phyloP scores from a whole-genome alignment of 64 coral and sea anemone genomes.

The Montipora efflorescens region DNA sequence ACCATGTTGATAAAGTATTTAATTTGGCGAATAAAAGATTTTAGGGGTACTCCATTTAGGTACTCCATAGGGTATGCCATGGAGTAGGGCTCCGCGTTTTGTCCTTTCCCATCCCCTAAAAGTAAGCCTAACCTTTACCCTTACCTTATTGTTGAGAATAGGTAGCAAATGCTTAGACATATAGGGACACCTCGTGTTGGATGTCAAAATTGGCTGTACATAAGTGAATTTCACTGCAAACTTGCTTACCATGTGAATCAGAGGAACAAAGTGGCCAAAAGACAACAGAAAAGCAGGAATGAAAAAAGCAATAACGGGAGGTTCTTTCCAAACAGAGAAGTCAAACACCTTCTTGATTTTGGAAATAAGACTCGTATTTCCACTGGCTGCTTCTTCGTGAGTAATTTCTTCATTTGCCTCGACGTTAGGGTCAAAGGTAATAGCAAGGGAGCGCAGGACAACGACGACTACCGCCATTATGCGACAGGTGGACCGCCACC shows the following conservation, averaged over 20 bases:
- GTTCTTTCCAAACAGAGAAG: slow-evolving; percentile 50
- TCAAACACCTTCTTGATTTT: slow-evolving; percentile 52
- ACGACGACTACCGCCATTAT: slow-evolving; percentile 7
- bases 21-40: too few relatives aligned
- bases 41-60: too few relatives aligned
- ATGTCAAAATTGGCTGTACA: too few relatives aligned
- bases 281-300: slow-evolving; percentile 13
- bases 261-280: slow-evolving; percentile 72
- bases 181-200: too few relatives aligned
- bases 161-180: too few relatives aligned
- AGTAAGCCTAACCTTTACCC: too few relatives aligned
- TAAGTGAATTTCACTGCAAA: neutral
- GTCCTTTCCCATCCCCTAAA: too few relatives aligned
- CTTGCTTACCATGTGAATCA: slow-evolving; percentile 74
- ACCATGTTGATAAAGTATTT: too few relatives aligned
- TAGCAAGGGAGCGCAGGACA: neutral
- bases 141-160: too few relatives aligned
- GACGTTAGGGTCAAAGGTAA: slow-evolving; percentile 23
- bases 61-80: too few relatives aligned
- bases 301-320: slow-evolving; percentile 2
- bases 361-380: neutral
- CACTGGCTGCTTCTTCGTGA: too few relatives aligned
- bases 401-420: neutral
- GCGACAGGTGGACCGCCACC: neutral
- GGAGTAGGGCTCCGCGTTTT: too few relatives aligned